These are phyloP conservation scores for Aptenodytes patagonicus DNA, from an alignment of 2,113 vertebrate genomes.

Conservation along the genomic window DNA sequence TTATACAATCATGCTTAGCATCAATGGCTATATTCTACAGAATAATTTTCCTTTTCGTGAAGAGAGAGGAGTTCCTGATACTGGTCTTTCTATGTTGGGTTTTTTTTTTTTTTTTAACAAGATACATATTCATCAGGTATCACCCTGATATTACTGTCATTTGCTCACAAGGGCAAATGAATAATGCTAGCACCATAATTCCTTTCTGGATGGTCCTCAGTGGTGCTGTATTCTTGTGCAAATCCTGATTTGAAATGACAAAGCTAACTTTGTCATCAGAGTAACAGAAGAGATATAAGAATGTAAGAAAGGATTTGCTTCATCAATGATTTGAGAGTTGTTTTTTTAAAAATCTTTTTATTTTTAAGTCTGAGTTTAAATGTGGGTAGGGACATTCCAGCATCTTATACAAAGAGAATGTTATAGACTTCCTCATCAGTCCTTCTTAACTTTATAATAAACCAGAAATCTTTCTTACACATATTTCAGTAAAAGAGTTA, in stretches of 20 bases:
- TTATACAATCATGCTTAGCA: background rate
- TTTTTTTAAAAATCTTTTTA: background rate
- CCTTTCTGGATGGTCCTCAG: background rate
- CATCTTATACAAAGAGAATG: rapidly evolving
- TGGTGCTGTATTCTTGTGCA: background rate
- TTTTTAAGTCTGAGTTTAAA: background rate
- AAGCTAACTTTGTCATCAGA: background rate
- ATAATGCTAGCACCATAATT: background rate
- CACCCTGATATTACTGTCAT: background rate
- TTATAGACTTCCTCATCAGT: background rate
- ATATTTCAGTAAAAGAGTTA: background rate
- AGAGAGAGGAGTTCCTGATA: background rate
- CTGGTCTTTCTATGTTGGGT: background rate
- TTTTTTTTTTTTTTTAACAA: background rate
- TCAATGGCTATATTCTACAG: background rate
- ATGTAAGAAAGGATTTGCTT: background rate
- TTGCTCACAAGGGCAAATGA: background rate
- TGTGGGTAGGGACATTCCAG: background rate
- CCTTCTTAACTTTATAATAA: background rate
- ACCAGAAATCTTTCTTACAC: background rate
- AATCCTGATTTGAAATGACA: background rate
- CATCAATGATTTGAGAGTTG: background rate
- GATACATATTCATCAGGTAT: background rate
- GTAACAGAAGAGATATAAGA: background rate
- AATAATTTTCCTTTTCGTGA: background rate